phyloP scores from a whole-genome alignment of 2,113 vertebrate genomes.

The Vireo altiloquus region DNA sequence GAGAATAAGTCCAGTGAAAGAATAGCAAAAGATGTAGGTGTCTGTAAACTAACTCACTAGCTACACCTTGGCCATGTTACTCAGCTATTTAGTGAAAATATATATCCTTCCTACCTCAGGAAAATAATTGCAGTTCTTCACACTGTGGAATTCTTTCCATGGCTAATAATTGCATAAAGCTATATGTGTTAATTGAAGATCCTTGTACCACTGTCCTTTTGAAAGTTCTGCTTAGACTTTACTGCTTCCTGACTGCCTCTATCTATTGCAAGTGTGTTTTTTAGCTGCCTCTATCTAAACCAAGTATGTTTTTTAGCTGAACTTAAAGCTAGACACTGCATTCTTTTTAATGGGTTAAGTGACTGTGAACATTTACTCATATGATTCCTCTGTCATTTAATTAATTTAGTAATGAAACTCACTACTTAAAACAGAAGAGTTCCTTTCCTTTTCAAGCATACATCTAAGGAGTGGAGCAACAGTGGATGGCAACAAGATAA shows the following conservation, averaged over 20 bases:
- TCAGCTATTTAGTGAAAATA: background rate
- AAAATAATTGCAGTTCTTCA: background rate
- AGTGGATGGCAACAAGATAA: background rate
- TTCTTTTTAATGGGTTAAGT: background rate
- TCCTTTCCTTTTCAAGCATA: background rate
- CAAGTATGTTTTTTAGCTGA: background rate
- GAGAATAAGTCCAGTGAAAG: background rate
- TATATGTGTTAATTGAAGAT: background rate
- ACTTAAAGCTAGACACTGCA: slow-evolving; percentile 5
- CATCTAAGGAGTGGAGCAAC: background rate
- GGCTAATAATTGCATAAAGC: background rate
- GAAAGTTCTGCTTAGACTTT: background rate
- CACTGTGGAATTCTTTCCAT: background rate
- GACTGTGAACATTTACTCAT: background rate
- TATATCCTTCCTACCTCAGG: background rate
- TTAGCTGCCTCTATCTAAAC: too few relatives aligned
- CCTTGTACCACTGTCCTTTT: background rate
- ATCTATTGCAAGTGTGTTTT: background rate
- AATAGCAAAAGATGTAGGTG: background rate
- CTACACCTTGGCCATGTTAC: background rate
- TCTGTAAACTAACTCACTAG: background rate
- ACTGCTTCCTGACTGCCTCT: background rate
- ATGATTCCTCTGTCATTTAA: slow-evolving; percentile 20
- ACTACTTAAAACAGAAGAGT: background rate
- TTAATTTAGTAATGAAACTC: slow-evolving; percentile 23